These are phyloP conservation scores for Tamandua tetradactyla DNA, from an alignment of 2,797 vertebrate species.

Conservation along the genomic window DNA sequence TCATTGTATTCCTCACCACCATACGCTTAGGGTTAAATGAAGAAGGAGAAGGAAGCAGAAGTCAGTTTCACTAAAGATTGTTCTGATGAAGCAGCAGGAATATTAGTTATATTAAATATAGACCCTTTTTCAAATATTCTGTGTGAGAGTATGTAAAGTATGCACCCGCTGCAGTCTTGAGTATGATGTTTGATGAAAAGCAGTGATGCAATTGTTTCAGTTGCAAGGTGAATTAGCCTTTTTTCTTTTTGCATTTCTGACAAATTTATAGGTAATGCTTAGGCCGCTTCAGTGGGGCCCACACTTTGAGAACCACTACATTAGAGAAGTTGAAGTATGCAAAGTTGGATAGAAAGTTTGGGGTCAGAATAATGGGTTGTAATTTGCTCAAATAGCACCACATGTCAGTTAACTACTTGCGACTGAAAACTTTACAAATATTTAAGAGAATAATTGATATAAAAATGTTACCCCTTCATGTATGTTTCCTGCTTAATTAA, in stretches of 20 bases:
- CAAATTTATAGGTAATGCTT: not conserved
- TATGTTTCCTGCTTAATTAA: not conserved
- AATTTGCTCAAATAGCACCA: not conserved
- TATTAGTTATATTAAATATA: too few species aligned
- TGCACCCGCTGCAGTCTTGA: too few species aligned
- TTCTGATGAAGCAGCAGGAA: too few species aligned
- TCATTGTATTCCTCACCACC: too few species aligned
- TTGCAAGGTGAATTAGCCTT: too few species aligned
- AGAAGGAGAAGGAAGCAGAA: too few species aligned
- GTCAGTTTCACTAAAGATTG: too few species aligned
- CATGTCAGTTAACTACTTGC: not conserved
- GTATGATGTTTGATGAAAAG: too few species aligned
- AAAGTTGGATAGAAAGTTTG: not conserved
- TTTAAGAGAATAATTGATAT: not conserved
- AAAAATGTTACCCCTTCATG: not conserved
- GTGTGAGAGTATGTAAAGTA: too few species aligned
- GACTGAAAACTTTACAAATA: not conserved
- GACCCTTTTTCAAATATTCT: too few species aligned
- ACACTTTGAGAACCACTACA: not conserved
- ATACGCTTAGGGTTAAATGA: too few species aligned
- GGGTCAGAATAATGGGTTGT: not conserved
- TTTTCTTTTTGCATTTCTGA: not conserved
- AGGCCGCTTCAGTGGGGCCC: not conserved
- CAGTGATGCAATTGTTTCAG: too few species aligned
- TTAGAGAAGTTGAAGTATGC: not conserved